Base-by-base conservation (phyloP, 2,797 vertebrate genomes). In the Acropternis orthonyx region DNA sequence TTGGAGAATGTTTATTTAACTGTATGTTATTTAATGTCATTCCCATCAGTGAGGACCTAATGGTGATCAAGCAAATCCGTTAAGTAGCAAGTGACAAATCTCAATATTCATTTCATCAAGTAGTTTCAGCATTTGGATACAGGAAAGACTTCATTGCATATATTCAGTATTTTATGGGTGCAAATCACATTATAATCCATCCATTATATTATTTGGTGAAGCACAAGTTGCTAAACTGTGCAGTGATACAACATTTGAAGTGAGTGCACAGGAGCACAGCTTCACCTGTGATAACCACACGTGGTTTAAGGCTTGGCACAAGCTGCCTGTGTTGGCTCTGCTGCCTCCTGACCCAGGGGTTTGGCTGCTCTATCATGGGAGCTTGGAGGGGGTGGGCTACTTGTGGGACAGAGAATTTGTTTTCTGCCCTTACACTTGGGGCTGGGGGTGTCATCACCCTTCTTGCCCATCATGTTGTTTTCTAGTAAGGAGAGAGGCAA, bases 271-370 rank as follows among this genome's bases (percentile, higher is more conserved):
- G 37, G 51, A 62, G 6, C 37, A 39, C 56, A 41, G 27, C 20
- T 46, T 54, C 15, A 14, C 32, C 30, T n/a, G 4, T 6, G n/a
- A 28, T 56, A 43, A 24, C 32, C 71, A 51, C 32, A 15, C 36
- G 0, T 5, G 37, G 17, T n/a, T 61, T 51, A 24, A 51, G 21
- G 66, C 56, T 83, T 28, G 37, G 52, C 32, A 36, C 0, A 1
- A 66, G 41, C 3, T 34, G 14, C 2, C 9, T 20, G 7, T 36
- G 55, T 14, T 30, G 59, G 36, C 51, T 85, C 19, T 37, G 26
- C 14, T 17, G 18, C 32, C 37, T 78, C 46, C 56, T 80, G 32
- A 9, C 30, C 49, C 12, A 14, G 28, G 28, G 16, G 9, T 56
- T 84, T 44, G 44, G 10, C 36, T 87, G 3, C 72, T 55, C 10